These are phyloP conservation scores for Streblospio benedicti DNA, from an alignment of 1,140 invertebrate species.

Conservation along the genomic window DNA sequence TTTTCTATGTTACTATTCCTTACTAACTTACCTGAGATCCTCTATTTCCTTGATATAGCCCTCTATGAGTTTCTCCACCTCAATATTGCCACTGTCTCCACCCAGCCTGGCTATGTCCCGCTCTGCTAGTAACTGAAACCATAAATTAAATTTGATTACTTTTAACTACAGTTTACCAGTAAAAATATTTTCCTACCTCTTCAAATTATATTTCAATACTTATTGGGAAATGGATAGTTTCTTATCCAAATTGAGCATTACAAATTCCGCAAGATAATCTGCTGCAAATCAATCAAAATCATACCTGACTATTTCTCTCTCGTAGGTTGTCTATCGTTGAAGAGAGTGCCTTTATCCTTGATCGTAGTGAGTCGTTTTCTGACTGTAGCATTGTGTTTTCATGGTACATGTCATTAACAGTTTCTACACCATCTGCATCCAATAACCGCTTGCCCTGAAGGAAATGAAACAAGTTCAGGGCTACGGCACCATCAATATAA, in stretches of 20 bases:
- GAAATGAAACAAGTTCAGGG: too few species aligned
- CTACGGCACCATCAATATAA: too few species aligned
- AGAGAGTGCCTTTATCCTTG: constrained; percentile 82
- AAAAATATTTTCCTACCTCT: too few species aligned
- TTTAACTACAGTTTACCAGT: too few species aligned
- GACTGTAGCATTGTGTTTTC: constrained; percentile 89
- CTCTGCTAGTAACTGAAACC: constrained; percentile 70
- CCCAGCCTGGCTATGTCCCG: constrained; percentile 54
- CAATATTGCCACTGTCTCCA: not conserved
- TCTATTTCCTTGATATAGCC: constrained; percentile 87
- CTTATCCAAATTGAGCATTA: too few species aligned
- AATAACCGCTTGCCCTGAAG: constrained; percentile 74
- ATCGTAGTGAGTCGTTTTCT: constrained; percentile 76
- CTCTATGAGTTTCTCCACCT: constrained; percentile 63
- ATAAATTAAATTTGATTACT: too few species aligned
- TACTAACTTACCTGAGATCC: constrained; percentile 62
- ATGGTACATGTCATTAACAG: constrained; percentile 85
- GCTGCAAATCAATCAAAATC: too few species aligned
- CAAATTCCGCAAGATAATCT: too few species aligned
- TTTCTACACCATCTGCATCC: constrained; percentile 73
- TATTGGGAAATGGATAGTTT: too few species aligned
- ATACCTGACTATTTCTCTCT: constrained; percentile 64
- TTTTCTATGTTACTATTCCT: too few species aligned
- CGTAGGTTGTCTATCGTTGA: constrained; percentile 87
- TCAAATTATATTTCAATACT: too few species aligned